Evolutionary conservation across 2,888 invertebrate genomes (phyloP), one percentile per base, ranked within the genome.

Genomic region (Trichogramma dendrolimi): DNA sequence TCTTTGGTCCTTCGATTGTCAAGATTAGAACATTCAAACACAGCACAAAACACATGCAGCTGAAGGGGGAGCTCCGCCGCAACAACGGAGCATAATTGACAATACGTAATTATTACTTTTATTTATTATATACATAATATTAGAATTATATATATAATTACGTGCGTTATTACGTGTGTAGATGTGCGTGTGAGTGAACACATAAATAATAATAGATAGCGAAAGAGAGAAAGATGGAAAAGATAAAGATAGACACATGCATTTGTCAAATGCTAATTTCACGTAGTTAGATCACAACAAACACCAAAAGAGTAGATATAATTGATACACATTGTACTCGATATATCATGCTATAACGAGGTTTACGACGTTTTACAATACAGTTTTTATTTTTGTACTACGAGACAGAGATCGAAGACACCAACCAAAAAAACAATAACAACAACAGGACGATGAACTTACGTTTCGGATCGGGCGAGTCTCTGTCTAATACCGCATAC

Each of bases 401-500:
- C 10, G n/a, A 51, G 11, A 4, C 4, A 6, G 0, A 39, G 14
- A 8, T 7, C 38, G 44, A 55, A 38, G 40, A 41, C 39, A 52
- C 10, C 14, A 14, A 55, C n/a, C 55, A 14, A 6, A 51, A 27
- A 47, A 47, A 50, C n/a, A 48, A 41, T 43, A 11, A 51, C 11
- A 39, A 6, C 7, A 42, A 40, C 42, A 27, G 27, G 27, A 27
- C 27, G 27, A 38, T 39, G 39, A 69, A 82, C 87, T 85, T 83
- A 93, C 93, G 88, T 83, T 91, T 92, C 6, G 94, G 94, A 81
- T 94, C 92, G 1, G 90, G 86, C 2, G 93, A 93, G 76, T 97
- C 96, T 76, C 98, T 85, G 81, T 97, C 95, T 68, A 99, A 83
- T 48, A 99, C 96, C 11, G 96, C 97, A 82, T 98, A 98, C 68